A percentile compares a stretch with the other conserved stretches of the same genome.
These are phyloP conservation scores for Orthosia gracilis DNA, from an alignment of 2,888 invertebrate species.

Conservation along the genomic window DNA sequence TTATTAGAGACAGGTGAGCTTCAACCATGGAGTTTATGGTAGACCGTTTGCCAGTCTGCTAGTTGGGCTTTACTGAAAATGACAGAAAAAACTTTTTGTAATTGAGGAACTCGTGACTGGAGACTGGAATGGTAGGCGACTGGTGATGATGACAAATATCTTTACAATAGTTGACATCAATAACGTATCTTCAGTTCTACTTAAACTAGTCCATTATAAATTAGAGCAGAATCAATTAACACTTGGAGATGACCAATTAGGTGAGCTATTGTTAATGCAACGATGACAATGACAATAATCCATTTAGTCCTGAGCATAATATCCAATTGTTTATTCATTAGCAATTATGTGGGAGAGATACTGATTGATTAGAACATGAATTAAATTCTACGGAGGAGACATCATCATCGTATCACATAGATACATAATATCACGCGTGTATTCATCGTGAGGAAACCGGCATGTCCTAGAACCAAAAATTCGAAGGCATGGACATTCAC, in stretches of 20 bases:
- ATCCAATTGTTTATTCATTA: slow-evolving; percentile 20
- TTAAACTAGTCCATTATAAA: background rate
- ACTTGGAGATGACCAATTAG: slow-evolving; percentile 31
- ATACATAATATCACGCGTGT: no score
- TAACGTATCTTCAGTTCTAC: background rate
- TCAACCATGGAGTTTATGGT: no score
- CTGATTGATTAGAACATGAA: slow-evolving; percentile 6
- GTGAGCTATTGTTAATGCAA: slow-evolving; percentile 25
- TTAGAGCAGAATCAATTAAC: slow-evolving; percentile 29
- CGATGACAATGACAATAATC: slow-evolving; percentile 20
- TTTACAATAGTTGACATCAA: background rate
- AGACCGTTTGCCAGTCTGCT: no score
- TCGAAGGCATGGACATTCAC: no score
- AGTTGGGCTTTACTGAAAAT: no score
- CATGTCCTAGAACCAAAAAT: no score
- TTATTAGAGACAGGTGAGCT: no score
- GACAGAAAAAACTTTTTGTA: no score
- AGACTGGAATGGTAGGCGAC: background rate
- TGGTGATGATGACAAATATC: background rate
- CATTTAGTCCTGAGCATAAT: slow-evolving; percentile 1
- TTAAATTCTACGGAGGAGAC: background rate
- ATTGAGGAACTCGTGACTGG: no score
- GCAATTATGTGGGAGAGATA: slow-evolving; percentile 7
- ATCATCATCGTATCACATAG: background rate
- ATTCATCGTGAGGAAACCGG: no score